Evolutionary conservation across 2,797 vertebrate genomes (phyloP).

Genomic region (Spatula clypeata): DNA sequence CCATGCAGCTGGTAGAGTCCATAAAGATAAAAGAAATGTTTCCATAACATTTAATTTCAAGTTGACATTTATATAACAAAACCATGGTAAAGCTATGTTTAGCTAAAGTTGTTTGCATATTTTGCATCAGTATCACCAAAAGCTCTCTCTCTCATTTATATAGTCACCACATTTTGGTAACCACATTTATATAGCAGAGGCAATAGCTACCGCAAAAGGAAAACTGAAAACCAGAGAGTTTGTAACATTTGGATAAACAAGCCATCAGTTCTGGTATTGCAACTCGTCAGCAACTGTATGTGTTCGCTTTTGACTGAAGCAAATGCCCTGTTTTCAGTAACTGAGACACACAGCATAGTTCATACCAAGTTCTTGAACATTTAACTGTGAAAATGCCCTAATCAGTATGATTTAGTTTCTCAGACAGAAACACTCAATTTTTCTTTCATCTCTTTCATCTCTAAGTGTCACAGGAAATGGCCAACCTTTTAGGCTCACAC

Average conservation of each 20-base stretch:
- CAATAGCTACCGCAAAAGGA: conserved; percentile 60
- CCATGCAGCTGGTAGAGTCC: conserved; percentile 54
- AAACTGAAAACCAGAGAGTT: conserved; percentile 67
- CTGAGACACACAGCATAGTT: neutral
- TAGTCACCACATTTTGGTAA: conserved; percentile 51
- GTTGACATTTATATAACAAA: conserved; percentile 77
- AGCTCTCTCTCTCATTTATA: conserved; percentile 46
- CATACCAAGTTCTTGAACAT: neutral
- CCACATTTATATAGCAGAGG: conserved; percentile 14
- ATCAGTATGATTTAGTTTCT: neutral
- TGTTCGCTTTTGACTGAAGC: conserved; percentile 7
- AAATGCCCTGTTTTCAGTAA: neutral
- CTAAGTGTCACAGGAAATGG: neutral
- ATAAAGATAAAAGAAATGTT: conserved; percentile 75
- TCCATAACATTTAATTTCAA: conserved; percentile 75
- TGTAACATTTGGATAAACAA: conserved; percentile 60
- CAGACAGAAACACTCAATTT: neutral
- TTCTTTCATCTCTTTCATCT: neutral
- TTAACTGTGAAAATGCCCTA: neutral
- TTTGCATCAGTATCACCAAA: conserved; percentile 51
- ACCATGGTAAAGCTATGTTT: conserved; percentile 72
- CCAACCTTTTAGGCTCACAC: neutral
- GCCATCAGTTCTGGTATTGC: neutral
- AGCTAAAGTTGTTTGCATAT: conserved; percentile 69
- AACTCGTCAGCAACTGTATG: conserved; percentile 46